These are phyloP conservation scores for Sipha maydis DNA, from an alignment of 2,888 invertebrate genomes.

Conservation along the genomic window DNA sequence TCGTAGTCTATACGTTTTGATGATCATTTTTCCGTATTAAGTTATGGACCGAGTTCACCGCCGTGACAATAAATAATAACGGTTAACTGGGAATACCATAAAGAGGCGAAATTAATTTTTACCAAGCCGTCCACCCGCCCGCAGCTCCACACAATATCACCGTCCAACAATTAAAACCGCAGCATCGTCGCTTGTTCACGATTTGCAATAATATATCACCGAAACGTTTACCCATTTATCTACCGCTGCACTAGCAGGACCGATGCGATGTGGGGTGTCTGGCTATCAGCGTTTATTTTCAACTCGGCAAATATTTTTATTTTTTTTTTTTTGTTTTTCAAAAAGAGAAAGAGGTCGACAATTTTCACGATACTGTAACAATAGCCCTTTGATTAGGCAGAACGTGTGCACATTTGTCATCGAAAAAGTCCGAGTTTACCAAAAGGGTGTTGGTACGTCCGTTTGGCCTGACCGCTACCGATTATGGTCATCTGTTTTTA, in stretches of 20 bases:
- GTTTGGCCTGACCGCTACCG: no score
- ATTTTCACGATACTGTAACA: no score
- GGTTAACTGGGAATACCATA: not conserved
- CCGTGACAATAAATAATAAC: not conserved
- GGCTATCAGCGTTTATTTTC: not conserved
- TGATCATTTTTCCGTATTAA: not conserved
- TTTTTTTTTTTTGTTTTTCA: no score
- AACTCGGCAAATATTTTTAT: not conserved
- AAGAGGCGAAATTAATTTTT: not conserved
- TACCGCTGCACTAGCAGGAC: not conserved
- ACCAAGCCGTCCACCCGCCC: not conserved
- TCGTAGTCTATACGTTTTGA: not conserved
- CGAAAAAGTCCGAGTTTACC: no score
- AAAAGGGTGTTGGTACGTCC: no score
- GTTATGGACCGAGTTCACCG: no score
- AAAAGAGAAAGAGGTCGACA: no score
- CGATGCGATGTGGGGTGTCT: not conserved
- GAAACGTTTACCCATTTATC: not conserved
- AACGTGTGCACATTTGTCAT: no score
- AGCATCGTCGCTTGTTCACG: not conserved
- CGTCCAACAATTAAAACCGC: not conserved
- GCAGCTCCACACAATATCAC: not conserved
- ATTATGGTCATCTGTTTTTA: no score
- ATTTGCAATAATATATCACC: not conserved
- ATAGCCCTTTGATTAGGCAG: no score